A percentile compares a stretch with the other conserved stretches of the same genome.
Conservation (phyloP, 1,140 invertebrate species). For the Achroia grisella region DNA sequence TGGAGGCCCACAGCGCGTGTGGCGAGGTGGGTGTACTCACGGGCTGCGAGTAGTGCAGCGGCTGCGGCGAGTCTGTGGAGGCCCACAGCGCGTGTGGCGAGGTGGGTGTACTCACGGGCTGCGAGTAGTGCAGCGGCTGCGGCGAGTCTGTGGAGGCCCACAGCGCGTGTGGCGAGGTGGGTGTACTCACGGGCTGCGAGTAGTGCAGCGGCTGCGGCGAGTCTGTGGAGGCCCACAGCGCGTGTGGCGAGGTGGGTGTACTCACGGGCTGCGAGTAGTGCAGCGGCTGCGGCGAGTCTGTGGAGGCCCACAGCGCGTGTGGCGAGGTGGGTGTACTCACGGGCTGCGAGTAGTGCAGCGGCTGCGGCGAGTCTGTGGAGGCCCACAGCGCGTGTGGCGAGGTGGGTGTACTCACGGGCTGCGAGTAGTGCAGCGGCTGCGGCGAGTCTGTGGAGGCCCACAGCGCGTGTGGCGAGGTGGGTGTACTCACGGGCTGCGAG, state of each 20-base stretch:
- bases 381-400: slow-evolving; percentile 55
- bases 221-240: slow-evolving; percentile 48
- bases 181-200: slow-evolving; percentile 21
- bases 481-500: slow-evolving; percentile 20
- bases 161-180: slow-evolving; percentile 49
- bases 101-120: slow-evolving; percentile 27
- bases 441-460: not conserved
- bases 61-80: slow-evolving; percentile 35
- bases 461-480: slow-evolving; percentile 5
- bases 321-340: too few relatives aligned
- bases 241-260: too few relatives aligned
- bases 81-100: slow-evolving; percentile 55
- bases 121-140: slow-evolving; percentile 42
- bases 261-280: slow-evolving; percentile 32
- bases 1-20: slow-evolving; percentile 49
- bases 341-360: slow-evolving; percentile 3
- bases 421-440: slow-evolving; percentile 5
- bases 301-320: slow-evolving; percentile 49
- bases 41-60: slow-evolving; percentile 38
- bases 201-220: slow-evolving; percentile 44
- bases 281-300: slow-evolving; percentile 40
- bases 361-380: slow-evolving; percentile 4
- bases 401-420: slow-evolving; percentile 1
- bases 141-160: slow-evolving; percentile 43
- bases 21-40: too few relatives aligned